phyloP scores from a whole-genome alignment of 2,888 invertebrate species.

The Pristionchus japonicus region DNA sequence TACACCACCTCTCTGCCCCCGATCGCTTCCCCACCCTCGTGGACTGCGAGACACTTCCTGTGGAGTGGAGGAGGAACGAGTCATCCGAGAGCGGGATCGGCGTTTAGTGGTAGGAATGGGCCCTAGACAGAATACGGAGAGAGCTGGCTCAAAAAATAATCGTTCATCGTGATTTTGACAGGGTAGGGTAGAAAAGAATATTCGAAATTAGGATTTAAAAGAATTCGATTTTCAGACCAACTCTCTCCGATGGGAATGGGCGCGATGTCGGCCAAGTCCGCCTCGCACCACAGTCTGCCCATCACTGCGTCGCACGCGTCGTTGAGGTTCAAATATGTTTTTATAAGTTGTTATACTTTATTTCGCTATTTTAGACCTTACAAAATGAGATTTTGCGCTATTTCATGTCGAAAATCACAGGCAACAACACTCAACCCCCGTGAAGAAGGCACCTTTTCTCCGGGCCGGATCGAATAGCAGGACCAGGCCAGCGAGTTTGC shows the following conservation, averaged over 20 bases:
- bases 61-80: neutral
- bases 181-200: no score
- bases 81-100: neutral
- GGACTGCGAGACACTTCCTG: conserved; percentile 17
- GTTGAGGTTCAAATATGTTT: neutral
- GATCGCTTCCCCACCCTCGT: neutral
- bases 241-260: conserved; percentile 30
- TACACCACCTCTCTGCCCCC: conserved; percentile 26
- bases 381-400: neutral
- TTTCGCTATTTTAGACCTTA: no score
- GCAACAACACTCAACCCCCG: conserved; percentile 3
- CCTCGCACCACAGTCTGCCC: neutral
- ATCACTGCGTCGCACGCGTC: neutral
- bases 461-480: conserved; percentile 1
- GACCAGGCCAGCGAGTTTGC: neutral
- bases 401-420: neutral
- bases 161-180: no score
- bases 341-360: no score
- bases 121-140: no score
- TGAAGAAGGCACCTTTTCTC: conserved; percentile 1
- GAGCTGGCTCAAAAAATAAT: no score
- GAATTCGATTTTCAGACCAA: neutral
- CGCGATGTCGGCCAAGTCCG: neutral
- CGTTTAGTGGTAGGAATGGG: neutral
- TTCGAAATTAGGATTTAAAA: no score